Conservation (phyloP, 2,888 invertebrate genomes). For the Conops quadrifasciatus region DNA sequence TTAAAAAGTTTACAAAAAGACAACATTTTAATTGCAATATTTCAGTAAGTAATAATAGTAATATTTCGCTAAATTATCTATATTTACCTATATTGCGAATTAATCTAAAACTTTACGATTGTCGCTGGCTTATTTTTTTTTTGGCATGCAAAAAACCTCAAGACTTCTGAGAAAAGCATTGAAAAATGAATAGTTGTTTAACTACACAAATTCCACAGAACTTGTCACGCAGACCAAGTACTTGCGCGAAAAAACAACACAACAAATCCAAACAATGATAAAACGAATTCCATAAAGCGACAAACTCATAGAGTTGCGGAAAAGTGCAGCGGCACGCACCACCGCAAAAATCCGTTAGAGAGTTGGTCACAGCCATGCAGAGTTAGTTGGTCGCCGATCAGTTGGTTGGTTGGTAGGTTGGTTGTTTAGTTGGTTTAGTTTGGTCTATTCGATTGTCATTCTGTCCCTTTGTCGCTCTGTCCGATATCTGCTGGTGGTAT, state of each 20-base stretch:
- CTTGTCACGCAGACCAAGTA: constrained; percentile 15
- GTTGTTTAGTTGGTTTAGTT: background rate
- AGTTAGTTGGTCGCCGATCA: background rate
- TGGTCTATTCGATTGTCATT: background rate
- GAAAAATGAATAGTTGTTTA: no score
- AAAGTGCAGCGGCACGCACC: constrained; percentile 12
- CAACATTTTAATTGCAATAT: no score
- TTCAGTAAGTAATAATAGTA: no score
- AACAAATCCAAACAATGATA: constrained; percentile 1
- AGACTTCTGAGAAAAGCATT: no score
- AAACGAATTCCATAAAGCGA: constrained; percentile 6
- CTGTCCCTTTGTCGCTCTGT: background rate
- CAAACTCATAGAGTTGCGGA: background rate
- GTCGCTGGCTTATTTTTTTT: no score
- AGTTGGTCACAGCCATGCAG: background rate
- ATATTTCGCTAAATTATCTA: no score
- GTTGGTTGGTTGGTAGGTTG: background rate
- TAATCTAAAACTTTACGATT: no score
- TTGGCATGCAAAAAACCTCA: no score
- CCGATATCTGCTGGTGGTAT: background rate
- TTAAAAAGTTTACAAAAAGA: no score
- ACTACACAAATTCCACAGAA: constrained; percentile 14
- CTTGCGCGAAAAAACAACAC: background rate
- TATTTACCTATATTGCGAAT: no score
- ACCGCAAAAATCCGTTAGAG: constrained; percentile 22